phyloP scores from a whole-genome alignment of 2,888 invertebrate species.

The Anarsia innoxiella region DNA sequence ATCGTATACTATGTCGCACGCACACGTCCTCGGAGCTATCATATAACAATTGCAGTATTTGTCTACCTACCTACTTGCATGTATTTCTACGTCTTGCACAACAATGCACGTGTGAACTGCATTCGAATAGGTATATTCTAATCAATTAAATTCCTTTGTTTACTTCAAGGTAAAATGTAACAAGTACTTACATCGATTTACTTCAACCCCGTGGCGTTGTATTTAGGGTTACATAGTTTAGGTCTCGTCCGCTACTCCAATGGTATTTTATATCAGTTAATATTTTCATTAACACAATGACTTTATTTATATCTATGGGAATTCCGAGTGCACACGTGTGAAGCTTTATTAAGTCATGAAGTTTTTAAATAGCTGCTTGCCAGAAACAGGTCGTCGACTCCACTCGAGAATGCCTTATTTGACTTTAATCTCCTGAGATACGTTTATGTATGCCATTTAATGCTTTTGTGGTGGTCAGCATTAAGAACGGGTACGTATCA shows the following conservation, averaged over 20 bases:
- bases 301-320: slow-evolving; percentile 5
- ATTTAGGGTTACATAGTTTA: too few species aligned
- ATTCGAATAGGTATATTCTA: slow-evolving; percentile 3
- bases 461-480: slow-evolving; percentile 1
- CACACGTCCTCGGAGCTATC: slow-evolving; percentile 4
- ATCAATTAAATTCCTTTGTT: neutral
- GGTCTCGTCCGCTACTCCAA: too few species aligned
- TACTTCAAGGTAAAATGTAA: slow-evolving; percentile 6
- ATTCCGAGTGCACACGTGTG: slow-evolving; percentile 26
- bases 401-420: slow-evolving; percentile 27
- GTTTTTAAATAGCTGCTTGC: slow-evolving; percentile 33
- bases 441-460: slow-evolving; percentile 9
- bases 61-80: too few species aligned
- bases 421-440: slow-evolving; percentile 26
- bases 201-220: too few species aligned
- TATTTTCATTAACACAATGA: too few species aligned
- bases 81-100: slow-evolving; percentile 9
- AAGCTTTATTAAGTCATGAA: slow-evolving; percentile 28
- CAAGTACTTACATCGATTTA: too few species aligned
- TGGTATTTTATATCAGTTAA: too few species aligned
- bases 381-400: slow-evolving; percentile 27
- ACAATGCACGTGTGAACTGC: slow-evolving; percentile 10
- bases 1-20: slow-evolving; percentile 28
- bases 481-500: neutral
- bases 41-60: slow-evolving; percentile 4